Percentiles rank a stretch among this genome's conserved stretches.
Evolutionary conservation across 2,888 invertebrate species (phyloP).

Genomic region (Zaprionus obscuricornis): DNA sequence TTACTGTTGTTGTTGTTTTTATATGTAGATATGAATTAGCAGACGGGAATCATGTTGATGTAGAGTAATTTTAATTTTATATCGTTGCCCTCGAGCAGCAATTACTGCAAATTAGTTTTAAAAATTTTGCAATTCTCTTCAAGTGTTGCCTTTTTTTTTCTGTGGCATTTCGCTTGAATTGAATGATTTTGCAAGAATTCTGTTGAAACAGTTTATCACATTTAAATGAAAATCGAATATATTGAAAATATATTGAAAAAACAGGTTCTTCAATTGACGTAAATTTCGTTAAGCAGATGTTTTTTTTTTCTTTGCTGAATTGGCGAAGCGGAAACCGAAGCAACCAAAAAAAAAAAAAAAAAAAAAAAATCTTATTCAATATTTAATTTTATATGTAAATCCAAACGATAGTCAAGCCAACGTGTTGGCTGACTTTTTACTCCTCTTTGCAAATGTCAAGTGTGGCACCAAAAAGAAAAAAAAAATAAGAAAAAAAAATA

Average conservation of each 20-base stretch:
- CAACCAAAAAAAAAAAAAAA: conserved; percentile 24
- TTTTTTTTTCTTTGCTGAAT: conserved; percentile 15
- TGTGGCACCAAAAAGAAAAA: no score
- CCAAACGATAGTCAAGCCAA: conserved; percentile 31
- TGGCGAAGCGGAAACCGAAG: conserved; percentile 52
- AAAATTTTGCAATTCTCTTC: no score
- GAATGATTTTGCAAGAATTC: conserved; percentile 42
- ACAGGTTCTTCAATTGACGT: conserved; percentile 65
- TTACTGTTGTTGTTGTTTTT: conserved; percentile 6
- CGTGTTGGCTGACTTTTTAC: conserved; percentile 35
- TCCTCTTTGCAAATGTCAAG: conserved; percentile 67
- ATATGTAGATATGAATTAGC: conserved; percentile 14
- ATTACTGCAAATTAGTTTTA: conserved; percentile 7
- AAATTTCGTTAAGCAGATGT: conserved; percentile 38
- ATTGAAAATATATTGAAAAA: no score
- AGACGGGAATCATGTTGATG: neutral
- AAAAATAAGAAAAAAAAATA: conserved; percentile 16
- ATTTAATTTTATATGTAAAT: conserved; percentile 64
- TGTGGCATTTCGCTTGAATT: conserved; percentile 36
- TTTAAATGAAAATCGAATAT: conserved; percentile 46
- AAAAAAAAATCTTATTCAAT: conserved; percentile 38
- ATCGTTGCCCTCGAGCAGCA: neutral
- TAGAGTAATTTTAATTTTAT: no score
- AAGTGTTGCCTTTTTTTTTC: conserved; percentile 13
- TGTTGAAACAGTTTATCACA: conserved; percentile 47